Percentiles rank a stretch among this genome's conserved stretches.
Conservation (phyloP, 2,113 vertebrate species). For the Abramis brama region DNA sequence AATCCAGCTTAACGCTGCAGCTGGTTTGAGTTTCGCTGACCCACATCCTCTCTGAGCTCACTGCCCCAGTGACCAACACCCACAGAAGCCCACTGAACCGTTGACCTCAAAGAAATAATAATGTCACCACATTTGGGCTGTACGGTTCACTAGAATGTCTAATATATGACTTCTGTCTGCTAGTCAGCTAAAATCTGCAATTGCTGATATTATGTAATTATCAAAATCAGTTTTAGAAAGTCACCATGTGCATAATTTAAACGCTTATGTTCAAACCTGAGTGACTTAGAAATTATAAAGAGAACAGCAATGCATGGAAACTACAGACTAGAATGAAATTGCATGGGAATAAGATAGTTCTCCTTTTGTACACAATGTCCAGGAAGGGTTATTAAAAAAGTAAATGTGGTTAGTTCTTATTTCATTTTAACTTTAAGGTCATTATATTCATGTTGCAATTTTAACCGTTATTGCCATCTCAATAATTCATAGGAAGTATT, state of each 20-base stretch:
- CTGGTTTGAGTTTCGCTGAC: conserved; percentile 56
- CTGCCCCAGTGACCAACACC: conserved; percentile 25
- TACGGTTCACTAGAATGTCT: background rate
- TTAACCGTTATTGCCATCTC: background rate
- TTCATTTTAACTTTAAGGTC: background rate
- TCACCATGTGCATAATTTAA: background rate
- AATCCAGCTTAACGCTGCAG: conserved; percentile 57
- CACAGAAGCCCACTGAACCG: conserved; percentile 31
- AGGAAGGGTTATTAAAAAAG: background rate
- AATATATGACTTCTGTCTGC: background rate
- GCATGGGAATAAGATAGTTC: background rate
- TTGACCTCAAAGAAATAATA: conserved; percentile 8
- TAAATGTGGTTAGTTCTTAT: background rate
- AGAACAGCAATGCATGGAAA: background rate
- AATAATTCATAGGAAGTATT: background rate
- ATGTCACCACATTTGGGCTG: background rate
- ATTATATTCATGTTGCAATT: background rate
- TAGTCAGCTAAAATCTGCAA: background rate
- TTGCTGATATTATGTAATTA: background rate
- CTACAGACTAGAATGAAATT: background rate
- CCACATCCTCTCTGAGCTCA: conserved; percentile 48
- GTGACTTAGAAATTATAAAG: background rate
- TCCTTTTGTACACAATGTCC: background rate
- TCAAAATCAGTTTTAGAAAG: background rate
- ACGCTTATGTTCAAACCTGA: background rate